Conservation (phyloP, 2,113 vertebrate genomes). For the Corythaeola cristata region DNA sequence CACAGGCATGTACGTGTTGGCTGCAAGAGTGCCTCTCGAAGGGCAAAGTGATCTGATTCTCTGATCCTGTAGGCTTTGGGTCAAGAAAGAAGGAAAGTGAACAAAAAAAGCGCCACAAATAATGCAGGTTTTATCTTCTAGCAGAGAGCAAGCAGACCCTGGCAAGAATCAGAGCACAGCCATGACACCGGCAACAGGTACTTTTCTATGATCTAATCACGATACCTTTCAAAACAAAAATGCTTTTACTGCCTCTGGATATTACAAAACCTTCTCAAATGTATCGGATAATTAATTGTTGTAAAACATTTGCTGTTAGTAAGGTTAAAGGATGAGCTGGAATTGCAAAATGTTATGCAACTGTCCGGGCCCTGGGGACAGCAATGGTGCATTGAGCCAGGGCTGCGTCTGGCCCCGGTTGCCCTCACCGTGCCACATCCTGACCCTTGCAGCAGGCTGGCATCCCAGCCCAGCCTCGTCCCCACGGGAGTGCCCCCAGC, state of each 20-base stretch:
- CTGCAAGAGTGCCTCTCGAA: not conserved
- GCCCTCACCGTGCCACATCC: not conserved
- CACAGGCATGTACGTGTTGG: fast-evolving
- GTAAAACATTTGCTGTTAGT: not conserved
- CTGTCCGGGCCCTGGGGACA: not conserved
- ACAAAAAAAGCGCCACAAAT: not conserved
- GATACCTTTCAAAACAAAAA: not conserved
- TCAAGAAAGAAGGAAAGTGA: not conserved
- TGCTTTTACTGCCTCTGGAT: not conserved
- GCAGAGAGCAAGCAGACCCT: not conserved
- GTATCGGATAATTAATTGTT: not conserved
- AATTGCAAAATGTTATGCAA: not conserved
- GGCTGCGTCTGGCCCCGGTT: not conserved
- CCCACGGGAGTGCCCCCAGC: no score
- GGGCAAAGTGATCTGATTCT: not conserved
- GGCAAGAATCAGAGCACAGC: not conserved
- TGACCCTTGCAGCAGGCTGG: not conserved
- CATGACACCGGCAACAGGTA: not conserved
- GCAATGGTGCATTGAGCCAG: fast-evolving
- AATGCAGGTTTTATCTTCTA: not conserved
- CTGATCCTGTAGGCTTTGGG: not conserved
- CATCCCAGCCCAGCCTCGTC: fast-evolving
- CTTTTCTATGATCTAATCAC: not conserved
- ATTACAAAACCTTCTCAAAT: not conserved
- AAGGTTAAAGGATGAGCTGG: not conserved